A percentile compares a stretch with the other conserved stretches of the same genome.
phyloP scores from a whole-genome alignment of 2,797 vertebrate genomes.

The Moxostoma hubbsi region DNA sequence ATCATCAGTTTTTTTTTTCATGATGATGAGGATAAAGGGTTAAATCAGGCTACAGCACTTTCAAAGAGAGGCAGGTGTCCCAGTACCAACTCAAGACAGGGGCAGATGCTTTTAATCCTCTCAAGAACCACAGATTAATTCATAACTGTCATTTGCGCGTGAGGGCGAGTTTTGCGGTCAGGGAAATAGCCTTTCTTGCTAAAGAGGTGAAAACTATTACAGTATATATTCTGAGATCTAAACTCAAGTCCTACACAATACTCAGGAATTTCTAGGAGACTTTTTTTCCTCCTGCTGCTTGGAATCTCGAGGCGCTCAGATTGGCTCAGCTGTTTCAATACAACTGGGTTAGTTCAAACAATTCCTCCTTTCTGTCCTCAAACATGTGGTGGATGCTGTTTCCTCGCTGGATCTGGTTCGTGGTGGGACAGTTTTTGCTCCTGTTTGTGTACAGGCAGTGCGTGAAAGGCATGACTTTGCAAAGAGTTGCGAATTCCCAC shows the following conservation, averaged over 20 bases:
- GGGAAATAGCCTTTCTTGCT: conserved; percentile 66
- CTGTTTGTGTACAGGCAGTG: conserved; percentile 75
- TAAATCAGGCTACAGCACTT: conserved; percentile 86
- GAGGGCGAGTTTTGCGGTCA: conserved; percentile 81
- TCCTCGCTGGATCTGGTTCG: conserved; percentile 83
- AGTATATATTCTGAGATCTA: conserved; percentile 81
- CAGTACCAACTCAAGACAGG: conserved; percentile 80
- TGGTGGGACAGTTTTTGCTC: conserved; percentile 73
- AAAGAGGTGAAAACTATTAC: conserved; percentile 61
- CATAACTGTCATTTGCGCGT: conserved; percentile 82
- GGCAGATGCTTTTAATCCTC: conserved; percentile 74
- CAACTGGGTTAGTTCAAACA: conserved; percentile 8
- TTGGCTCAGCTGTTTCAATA: conserved; percentile 34
- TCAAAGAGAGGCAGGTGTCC: conserved; percentile 92
- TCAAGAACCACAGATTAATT: conserved; percentile 84
- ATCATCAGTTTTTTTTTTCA: neutral
- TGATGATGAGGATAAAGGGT: conserved; percentile 81
- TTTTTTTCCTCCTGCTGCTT: conserved; percentile 1
- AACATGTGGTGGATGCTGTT: conserved; percentile 83
- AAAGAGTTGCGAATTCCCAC: conserved; percentile 84
- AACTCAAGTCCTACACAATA: conserved; percentile 25
- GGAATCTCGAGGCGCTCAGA: conserved; percentile 7
- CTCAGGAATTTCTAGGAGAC: conserved; percentile 14
- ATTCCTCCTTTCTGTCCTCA: neutral
- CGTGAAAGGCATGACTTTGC: conserved; percentile 73